Evolutionary conservation across 2,888 invertebrate species (phyloP).

Genomic region (Clusia tigrina): DNA sequence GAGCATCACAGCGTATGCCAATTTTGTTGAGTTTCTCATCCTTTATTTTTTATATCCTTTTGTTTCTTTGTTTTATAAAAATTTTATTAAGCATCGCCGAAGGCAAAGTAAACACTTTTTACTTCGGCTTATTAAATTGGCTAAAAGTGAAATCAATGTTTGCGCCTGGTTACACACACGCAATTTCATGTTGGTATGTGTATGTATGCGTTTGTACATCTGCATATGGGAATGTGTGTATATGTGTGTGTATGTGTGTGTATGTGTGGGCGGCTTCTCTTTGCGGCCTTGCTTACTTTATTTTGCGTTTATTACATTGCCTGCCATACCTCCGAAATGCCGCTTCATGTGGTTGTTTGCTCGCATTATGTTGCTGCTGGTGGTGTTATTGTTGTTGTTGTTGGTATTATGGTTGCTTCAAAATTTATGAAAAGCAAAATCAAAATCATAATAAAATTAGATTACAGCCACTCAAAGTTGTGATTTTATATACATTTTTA

Average conservation of each 20-base stretch:
- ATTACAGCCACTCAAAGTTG: slow-evolving; percentile 48
- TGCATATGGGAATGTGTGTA: slow-evolving; percentile 29
- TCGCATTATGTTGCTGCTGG: no score
- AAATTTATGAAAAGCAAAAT: slow-evolving; percentile 10
- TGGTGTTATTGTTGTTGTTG: no score
- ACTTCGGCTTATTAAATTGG: slow-evolving; percentile 57
- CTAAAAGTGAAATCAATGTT: slow-evolving; percentile 57
- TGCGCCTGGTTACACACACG: slow-evolving; percentile 33
- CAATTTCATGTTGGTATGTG: slow-evolving; percentile 17
- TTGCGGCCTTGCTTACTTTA: slow-evolving; percentile 47
- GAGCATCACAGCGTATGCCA: background rate
- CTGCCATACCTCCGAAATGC: slow-evolving; percentile 37
- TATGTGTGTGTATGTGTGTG: no score
- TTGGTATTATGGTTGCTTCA: no score
- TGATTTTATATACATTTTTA: slow-evolving; percentile 26
- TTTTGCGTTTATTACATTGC: slow-evolving; percentile 57
- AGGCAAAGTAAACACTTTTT: slow-evolving; percentile 27
- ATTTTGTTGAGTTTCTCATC: no score
- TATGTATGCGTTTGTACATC: no score
- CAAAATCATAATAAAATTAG: slow-evolving; percentile 34
- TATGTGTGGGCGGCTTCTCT: slow-evolving; percentile 39
- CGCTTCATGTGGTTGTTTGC: no score
- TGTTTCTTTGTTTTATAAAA: no score
- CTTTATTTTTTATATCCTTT: background rate
- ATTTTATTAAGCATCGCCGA: background rate